Evolutionary conservation across 2,888 invertebrate genomes (phyloP).

Genomic region (Oscheius myriophilus): DNA sequence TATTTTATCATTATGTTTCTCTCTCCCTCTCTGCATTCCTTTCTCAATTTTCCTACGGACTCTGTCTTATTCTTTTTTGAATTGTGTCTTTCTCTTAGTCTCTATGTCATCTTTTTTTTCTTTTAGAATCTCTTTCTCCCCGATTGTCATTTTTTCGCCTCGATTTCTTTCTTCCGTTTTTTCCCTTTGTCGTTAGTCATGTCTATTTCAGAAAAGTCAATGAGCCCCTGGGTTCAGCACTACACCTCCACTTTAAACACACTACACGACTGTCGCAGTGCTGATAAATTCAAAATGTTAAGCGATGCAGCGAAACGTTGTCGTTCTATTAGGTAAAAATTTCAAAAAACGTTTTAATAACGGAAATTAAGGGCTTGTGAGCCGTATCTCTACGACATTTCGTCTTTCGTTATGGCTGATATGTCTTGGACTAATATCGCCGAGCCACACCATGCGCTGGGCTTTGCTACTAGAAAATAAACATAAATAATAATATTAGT

Average conservation of each 20-base stretch:
- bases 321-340: constrained; percentile 5
- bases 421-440: constrained; percentile 24
- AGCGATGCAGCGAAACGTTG: constrained; percentile 4
- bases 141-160: no score
- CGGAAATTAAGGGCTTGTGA: constrained; percentile 7
- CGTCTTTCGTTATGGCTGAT: constrained; percentile 1
- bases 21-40: no score
- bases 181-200: not conserved
- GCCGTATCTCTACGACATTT: constrained; percentile 3
- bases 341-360: not conserved
- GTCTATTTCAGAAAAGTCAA: constrained; percentile 10
- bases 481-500: no score
- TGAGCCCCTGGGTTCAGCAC: constrained; percentile 13
- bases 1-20: no score
- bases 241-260: constrained; percentile 10
- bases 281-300: not conserved
- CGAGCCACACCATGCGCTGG: not conserved
- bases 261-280: constrained; percentile 11
- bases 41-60: no score
- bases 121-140: no score
- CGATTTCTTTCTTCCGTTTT: no score
- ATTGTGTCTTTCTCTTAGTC: no score
- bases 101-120: no score
- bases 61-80: no score
- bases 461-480: not conserved